Base-by-base conservation (phyloP, 2,113 vertebrate genomes). In the Talpa occidentalis region DNA sequence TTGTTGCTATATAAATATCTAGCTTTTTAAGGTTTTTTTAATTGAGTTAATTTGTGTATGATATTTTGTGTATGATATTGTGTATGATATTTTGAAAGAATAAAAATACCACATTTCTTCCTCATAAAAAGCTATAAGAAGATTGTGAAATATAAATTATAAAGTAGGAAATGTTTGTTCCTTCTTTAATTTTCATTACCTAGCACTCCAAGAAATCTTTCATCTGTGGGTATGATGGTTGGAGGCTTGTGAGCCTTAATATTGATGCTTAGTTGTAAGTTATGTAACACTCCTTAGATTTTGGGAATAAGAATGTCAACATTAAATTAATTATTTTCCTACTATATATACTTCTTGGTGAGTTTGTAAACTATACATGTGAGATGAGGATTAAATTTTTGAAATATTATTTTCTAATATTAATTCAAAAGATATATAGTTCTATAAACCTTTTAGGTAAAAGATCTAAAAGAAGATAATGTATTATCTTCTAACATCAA, bases 321-420 rank as follows among this genome's bases (percentile, higher is more conserved):
- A 73, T 6, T 64, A 64, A 78, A 66, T n/a, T 77, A 64, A 44
- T 56, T 47, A 35, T 22, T 77, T 69, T 72, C 62, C 47, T 85
- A 32, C 35, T 84, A 54, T 54, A 42, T 93, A 95, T 95, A 87
- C 73, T 89, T 86, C 40, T 91, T 84, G 35, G 49, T 60, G 30
- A 87, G 24, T 40, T 42, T 80, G 32, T 42, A 96, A 94, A 84
- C 62, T 93, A 2, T 10, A 59, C 67, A 74, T 78, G 10, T 32
- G 90, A 74, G 19, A 90, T 76, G 21, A 91, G 8, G 19, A 10
- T 37, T 74, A 90, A 74, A 76, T 90, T 44, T 62, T 22, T 49
- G 42, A 83, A 87, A 80, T 24, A 32, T 11, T 72, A 6, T 72
- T 64, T 91, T 60, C 21, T 89, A 86, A 76, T 80, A 67, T 64